These are phyloP conservation scores for Lophotis ruficrista DNA, from an alignment of 2,113 vertebrate species.

Conservation along the genomic window DNA sequence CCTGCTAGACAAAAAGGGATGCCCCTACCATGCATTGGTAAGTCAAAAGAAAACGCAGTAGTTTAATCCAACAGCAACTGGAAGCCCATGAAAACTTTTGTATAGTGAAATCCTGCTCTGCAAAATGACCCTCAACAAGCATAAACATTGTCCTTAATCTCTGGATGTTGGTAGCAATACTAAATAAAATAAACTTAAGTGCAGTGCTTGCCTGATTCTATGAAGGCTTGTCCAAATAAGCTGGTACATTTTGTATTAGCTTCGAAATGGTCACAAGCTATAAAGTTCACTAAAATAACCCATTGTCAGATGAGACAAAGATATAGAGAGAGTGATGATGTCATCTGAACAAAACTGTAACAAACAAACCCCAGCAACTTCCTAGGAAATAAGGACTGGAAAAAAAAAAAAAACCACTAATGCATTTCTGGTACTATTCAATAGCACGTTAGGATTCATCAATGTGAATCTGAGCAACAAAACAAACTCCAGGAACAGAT, in stretches of 20 bases:
- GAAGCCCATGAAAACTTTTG: background rate
- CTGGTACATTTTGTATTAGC: background rate
- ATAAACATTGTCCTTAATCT: background rate
- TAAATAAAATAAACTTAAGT: background rate
- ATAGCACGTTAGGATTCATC: background rate
- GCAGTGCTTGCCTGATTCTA: background rate
- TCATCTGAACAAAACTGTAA: background rate
- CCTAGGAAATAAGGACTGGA: background rate
- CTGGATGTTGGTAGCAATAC: background rate
- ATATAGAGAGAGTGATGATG: background rate
- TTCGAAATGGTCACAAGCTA: background rate
- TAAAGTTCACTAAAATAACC: background rate
- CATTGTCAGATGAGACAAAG: background rate
- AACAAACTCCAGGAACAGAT: background rate
- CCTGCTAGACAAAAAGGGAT: background rate
- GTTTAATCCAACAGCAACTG: background rate
- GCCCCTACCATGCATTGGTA: background rate
- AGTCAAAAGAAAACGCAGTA: background rate
- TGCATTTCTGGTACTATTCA: background rate
- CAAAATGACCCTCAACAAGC: background rate
- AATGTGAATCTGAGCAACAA: background rate
- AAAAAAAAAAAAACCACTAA: background rate
- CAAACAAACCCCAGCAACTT: background rate
- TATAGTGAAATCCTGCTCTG: background rate
- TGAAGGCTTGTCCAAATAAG: background rate